phyloP scores from a whole-genome alignment of 2,113 vertebrate species.

The Engraulis encrasicolus region DNA sequence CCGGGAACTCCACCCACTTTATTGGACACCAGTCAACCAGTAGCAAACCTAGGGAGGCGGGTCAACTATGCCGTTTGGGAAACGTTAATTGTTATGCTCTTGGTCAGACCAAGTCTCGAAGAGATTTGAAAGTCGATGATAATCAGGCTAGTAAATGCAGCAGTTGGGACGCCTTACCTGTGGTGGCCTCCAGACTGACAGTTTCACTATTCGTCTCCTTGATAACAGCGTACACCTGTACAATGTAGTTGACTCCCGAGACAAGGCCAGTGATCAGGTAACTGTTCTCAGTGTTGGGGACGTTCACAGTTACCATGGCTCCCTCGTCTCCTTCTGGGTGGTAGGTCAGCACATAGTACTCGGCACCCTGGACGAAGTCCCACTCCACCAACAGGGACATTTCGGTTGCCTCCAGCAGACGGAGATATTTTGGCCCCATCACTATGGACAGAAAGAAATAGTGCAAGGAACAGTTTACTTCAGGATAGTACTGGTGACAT shows the following conservation, averaged over 20 bases:
- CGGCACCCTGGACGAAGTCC: constrained; percentile 74
- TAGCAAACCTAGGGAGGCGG: no score
- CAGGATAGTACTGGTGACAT: neutral
- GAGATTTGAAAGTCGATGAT: no score
- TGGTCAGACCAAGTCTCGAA: no score
- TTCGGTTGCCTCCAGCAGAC: constrained; percentile 77
- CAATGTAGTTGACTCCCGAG: constrained; percentile 78
- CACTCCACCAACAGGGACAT: constrained; percentile 82
- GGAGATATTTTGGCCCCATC: constrained; percentile 75
- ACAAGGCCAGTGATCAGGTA: constrained; percentile 76
- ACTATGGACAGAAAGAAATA: constrained; percentile 62
- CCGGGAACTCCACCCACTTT: no score
- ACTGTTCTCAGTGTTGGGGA: constrained; percentile 77
- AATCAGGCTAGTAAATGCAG: no score
- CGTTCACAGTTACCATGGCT: constrained; percentile 61
- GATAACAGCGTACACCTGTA: constrained; percentile 77
- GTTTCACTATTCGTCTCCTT: constrained; percentile 76
- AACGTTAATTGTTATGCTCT: no score
- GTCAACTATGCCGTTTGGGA: no score
- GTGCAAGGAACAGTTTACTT: neutral
- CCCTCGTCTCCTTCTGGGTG: constrained; percentile 71
- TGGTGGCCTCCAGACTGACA: constrained; percentile 77
- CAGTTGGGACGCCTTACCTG: constrained; percentile 60
- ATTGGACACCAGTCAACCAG: no score
- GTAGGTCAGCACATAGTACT: constrained; percentile 83